Base-by-base conservation (phyloP, 2,113 vertebrate genomes). In the Colinus virginianus region DNA sequence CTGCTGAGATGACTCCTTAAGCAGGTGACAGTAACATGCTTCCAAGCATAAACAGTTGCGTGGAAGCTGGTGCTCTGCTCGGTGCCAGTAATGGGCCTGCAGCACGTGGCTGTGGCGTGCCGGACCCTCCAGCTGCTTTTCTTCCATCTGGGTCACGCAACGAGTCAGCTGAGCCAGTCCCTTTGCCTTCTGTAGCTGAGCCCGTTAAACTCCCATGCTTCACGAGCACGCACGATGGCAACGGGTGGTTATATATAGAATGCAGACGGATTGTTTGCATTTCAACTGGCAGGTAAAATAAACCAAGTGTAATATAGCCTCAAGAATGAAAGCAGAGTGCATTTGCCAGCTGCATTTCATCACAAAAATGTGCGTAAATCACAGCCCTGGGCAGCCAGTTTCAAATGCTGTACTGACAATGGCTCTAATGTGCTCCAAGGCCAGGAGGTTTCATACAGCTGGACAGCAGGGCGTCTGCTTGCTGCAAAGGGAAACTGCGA, bases 241-340 rank as follows among this genome's bases (percentile, higher is more conserved):
- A 9, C 0, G 36, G 36, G 59, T 10, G 8, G 21, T 76, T 79
- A 56, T 77, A 61, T 40, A 87, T 45, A n/a, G 72, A 76, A 71
- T 3, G 34, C 2, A 59, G 93, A 51, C 45, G 38, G 78, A 11
- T 22, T 87, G 90, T 88, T 95, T 69, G 91, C 72, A 25, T 90
- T 95, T 78, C 81, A 40, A 14, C 85, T 83, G 88, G 90, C 90
- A 93, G 93, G 92, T 78, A 38, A 95, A 90, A 90, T 38, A 94
- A 95, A 88, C 58, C 56, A 18, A 84, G 86, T 36, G 16, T 79
- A 36, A 51, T 23, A 4, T 36, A 90, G 80, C 58, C 53, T 36
- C 7, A 11, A 18, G 86, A 23, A 70, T 8, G 62, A 76, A 78
- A 90, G 95, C 94, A 89, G 80, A 79, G 84, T 0, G 70, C 70